phyloP scores from a whole-genome alignment of 2,888 invertebrate genomes.

The Serripes groenlandicus region DNA sequence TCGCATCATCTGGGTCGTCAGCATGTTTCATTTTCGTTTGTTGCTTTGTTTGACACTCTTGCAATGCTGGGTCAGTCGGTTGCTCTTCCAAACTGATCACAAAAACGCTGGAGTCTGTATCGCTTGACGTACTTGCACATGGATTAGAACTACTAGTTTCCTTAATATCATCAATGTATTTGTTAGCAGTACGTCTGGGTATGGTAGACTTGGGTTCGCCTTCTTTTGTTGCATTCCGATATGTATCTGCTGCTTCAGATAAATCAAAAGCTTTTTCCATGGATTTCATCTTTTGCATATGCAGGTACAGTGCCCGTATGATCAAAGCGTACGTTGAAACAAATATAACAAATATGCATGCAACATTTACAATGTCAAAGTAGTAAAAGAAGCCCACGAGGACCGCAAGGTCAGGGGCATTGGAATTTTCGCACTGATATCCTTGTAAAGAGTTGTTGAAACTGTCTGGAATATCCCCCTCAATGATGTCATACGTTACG shows the following conservation, averaged over 20 bases:
- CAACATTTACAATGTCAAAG: conserved; percentile 1
- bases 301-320: background rate
- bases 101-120: background rate
- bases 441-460: background rate
- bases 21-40: too few relatives aligned
- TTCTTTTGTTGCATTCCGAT: background rate
- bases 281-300: background rate
- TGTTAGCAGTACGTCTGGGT: too few relatives aligned
- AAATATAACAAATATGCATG: background rate
- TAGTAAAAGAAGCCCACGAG: conserved; percentile 7
- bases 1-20: background rate
- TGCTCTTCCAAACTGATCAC: background rate
- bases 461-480: background rate
- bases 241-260: background rate
- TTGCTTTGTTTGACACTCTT: too few relatives aligned
- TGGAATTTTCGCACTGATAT: conserved; percentile 10
- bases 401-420: background rate
- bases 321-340: background rate
- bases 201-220: too few relatives aligned
- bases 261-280: background rate
- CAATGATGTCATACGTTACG: background rate
- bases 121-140: background rate
- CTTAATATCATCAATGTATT: too few relatives aligned
- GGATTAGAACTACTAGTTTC: background rate
- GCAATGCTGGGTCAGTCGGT: background rate